These are phyloP conservation scores for Scolanthus callimorphus DNA, from an alignment of 92 coral and sea anemone genomes.

Conservation along the genomic window DNA sequence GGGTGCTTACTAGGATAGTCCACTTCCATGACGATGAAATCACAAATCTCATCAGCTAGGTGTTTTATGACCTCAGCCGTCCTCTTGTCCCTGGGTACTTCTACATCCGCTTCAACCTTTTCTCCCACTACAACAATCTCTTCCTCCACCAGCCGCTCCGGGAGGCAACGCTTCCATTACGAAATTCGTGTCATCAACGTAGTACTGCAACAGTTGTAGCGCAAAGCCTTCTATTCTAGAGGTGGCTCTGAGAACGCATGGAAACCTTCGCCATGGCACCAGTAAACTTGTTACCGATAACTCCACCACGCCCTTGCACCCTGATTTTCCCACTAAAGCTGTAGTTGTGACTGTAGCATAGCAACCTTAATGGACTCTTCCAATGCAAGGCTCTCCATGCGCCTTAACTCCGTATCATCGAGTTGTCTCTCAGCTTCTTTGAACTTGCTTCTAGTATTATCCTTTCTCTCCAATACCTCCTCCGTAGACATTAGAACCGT, in stretches of 20 bases:
- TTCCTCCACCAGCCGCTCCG: background rate
- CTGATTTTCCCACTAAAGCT: background rate
- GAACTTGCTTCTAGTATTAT: slow-evolving; percentile 4
- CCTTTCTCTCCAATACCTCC: background rate
- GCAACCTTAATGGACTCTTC: background rate
- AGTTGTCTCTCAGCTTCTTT: background rate
- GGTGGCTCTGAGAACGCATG: background rate
- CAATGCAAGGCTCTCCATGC: slow-evolving; percentile 1
- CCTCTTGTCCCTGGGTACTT: background rate
- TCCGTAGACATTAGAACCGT: slow-evolving; percentile 2
- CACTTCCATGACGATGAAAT: background rate
- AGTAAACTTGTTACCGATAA: background rate
- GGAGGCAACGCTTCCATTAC: slow-evolving; percentile 3
- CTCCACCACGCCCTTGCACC: background rate
- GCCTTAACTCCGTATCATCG: background rate
- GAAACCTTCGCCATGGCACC: slow-evolving; percentile 4
- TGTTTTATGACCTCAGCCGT: background rate
- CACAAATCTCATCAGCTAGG: background rate
- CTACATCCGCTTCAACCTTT: background rate
- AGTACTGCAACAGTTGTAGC: background rate
- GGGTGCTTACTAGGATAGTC: background rate
- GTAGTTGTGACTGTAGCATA: slow-evolving; percentile 1
- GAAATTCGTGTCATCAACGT: background rate
- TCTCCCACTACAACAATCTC: background rate
- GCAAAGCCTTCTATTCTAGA: background rate